phyloP scores from a whole-genome alignment of 2,888 invertebrate species.

The Tetragonisca angustula region DNA sequence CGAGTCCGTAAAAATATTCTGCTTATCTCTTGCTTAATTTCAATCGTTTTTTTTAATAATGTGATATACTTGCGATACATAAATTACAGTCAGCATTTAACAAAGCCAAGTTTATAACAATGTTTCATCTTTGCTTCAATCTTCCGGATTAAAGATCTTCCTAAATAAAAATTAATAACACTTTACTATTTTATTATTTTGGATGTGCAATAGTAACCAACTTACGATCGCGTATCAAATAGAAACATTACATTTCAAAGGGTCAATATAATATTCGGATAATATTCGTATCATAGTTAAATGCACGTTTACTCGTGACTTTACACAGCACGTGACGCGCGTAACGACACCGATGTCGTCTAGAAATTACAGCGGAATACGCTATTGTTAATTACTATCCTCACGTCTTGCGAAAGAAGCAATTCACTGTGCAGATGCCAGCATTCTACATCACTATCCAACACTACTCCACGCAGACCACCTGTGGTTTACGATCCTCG shows the following conservation, averaged over 20 bases:
- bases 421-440: neutral
- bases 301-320: neutral
- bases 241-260: neutral
- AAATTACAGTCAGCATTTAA: too few relatives aligned
- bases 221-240: neutral
- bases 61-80: too few relatives aligned
- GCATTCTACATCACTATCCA: neutral
- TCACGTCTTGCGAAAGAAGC: neutral
- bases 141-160: too few relatives aligned
- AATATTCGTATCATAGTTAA: neutral
- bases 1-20: neutral
- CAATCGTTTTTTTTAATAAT: neutral
- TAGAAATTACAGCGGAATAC: neutral
- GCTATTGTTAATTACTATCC: constrained; percentile 3
- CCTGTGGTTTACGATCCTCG: neutral
- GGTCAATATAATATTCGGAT: neutral
- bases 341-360: neutral
- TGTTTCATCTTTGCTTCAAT: too few relatives aligned
- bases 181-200: too few relatives aligned
- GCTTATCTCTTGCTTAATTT: too few relatives aligned
- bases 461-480: neutral
- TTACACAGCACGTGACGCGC: neutral
- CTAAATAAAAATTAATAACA: too few relatives aligned
- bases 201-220: neutral
- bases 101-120: too few relatives aligned